phyloP scores from a whole-genome alignment of 2,888 invertebrate species.

The Pandemis heparana region DNA sequence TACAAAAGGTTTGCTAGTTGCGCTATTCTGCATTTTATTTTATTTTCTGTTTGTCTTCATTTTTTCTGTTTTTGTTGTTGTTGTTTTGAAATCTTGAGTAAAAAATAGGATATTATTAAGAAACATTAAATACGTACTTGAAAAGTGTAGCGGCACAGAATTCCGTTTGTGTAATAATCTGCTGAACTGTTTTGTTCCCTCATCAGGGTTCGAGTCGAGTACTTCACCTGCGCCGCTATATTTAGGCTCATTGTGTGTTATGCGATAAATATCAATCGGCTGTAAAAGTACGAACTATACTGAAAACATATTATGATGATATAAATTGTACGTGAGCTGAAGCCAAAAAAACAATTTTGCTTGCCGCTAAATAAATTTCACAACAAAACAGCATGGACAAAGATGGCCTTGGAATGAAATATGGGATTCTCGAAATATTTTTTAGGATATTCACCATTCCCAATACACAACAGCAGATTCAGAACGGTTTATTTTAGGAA shows the following conservation, averaged over 20 bases:
- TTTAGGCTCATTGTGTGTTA: constrained; percentile 81
- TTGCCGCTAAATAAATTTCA: constrained; percentile 39
- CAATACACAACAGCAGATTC: constrained; percentile 36
- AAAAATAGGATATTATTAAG: too few species aligned
- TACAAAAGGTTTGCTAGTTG: constrained; percentile 20
- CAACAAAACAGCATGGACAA: constrained; percentile 46
- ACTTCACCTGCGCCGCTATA: constrained; percentile 76
- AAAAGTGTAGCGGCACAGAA: not conserved
- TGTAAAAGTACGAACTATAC: constrained; percentile 45
- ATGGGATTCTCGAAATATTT: constrained; percentile 47
- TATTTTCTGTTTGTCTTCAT: too few species aligned
- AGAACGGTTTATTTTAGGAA: constrained; percentile 39
- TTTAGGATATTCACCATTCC: constrained; percentile 40
- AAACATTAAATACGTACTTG: not conserved
- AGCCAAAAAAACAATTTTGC: constrained; percentile 52
- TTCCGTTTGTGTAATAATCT: constrained; percentile 13
- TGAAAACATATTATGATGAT: constrained; percentile 31
- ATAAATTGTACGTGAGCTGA: constrained; percentile 41
- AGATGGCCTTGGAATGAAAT: constrained; percentile 49
- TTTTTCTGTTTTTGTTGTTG: not conserved
- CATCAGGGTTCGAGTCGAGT: constrained; percentile 63
- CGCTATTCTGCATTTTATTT: constrained; percentile 19
- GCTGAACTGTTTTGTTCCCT: constrained; percentile 56
- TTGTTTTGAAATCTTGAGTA: too few species aligned
- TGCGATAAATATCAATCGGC: constrained; percentile 71